phyloP scores from a whole-genome alignment of 2,113 vertebrate species.

The Xiphophorus hellerii region DNA sequence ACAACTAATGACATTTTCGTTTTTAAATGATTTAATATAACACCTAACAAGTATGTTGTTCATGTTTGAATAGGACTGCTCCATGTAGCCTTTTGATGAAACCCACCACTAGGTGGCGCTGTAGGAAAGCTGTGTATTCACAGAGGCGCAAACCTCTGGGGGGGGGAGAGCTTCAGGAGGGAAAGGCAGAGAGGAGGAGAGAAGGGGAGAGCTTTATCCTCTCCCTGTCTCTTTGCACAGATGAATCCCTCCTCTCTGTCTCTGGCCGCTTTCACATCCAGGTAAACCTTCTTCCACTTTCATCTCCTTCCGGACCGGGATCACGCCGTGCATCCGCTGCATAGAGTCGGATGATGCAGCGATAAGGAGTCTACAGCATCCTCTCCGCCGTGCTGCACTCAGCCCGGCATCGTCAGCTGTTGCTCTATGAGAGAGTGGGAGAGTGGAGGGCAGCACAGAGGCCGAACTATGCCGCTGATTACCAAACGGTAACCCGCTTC shows the following conservation, averaged over 20 bases:
- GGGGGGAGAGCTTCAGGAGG: conserved; percentile 14
- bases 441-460: conserved; percentile 50
- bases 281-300: conserved; percentile 45
- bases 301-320: conserved; percentile 7
- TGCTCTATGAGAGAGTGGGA: conserved; percentile 66
- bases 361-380: conserved; percentile 47
- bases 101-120: conserved; percentile 61
- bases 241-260: conserved; percentile 36
- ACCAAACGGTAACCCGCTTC: conserved; percentile 46
- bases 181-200: conserved; percentile 25
- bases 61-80: not conserved
- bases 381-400: conserved; percentile 38
- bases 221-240: conserved; percentile 27
- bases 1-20: too few relatives aligned
- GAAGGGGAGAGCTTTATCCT: conserved; percentile 22
- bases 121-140: conserved; percentile 27
- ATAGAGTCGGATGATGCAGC: conserved; percentile 64
- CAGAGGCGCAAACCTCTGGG: conserved; percentile 24
- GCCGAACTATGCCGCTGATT: conserved; percentile 68
- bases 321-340: conserved; percentile 16
- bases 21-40: too few relatives aligned
- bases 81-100: not conserved
- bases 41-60: not conserved
- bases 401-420: conserved; percentile 77
- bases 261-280: conserved; percentile 48